phyloP scores from a whole-genome alignment of 2,797 vertebrate genomes.

The Enteromius afrohamiltoni region DNA sequence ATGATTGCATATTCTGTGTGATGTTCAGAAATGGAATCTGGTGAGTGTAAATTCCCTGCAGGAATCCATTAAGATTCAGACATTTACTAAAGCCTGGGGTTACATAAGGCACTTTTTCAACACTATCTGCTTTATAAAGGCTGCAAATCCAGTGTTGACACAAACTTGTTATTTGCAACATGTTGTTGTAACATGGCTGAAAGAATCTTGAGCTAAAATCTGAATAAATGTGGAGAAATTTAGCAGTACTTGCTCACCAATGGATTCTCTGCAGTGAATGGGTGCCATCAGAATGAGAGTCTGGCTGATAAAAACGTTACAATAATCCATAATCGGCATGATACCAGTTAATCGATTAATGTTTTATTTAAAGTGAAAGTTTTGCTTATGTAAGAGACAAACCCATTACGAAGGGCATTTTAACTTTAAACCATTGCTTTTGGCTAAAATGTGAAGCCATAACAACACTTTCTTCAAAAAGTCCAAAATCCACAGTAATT shows the following conservation, averaged over 20 bases:
- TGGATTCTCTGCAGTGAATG: neutral
- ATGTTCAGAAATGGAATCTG: conserved; percentile 74
- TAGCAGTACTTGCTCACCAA: neutral
- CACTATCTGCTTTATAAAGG: conserved; percentile 8
- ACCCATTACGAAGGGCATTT: neutral
- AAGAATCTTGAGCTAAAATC: neutral
- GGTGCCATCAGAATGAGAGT: neutral
- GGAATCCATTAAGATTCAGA: conserved; percentile 78
- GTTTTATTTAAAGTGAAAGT: neutral
- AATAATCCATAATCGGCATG: neutral
- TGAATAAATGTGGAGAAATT: neutral
- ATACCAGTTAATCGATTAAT: neutral
- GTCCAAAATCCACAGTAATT: neutral
- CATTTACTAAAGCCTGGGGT: conserved; percentile 67
- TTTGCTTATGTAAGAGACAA: neutral
- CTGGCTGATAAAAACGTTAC: neutral
- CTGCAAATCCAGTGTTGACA: neutral
- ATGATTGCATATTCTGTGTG: conserved; percentile 77
- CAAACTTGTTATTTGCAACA: neutral
- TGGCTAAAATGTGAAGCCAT: neutral
- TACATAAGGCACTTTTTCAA: conserved; percentile 69
- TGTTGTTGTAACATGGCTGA: neutral
- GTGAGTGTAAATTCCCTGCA: conserved; percentile 73
- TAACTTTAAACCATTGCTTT: neutral
- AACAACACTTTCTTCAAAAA: neutral